Conservation (phyloP, 1,140 invertebrate species). For the Phenacoccus solenopsis region DNA sequence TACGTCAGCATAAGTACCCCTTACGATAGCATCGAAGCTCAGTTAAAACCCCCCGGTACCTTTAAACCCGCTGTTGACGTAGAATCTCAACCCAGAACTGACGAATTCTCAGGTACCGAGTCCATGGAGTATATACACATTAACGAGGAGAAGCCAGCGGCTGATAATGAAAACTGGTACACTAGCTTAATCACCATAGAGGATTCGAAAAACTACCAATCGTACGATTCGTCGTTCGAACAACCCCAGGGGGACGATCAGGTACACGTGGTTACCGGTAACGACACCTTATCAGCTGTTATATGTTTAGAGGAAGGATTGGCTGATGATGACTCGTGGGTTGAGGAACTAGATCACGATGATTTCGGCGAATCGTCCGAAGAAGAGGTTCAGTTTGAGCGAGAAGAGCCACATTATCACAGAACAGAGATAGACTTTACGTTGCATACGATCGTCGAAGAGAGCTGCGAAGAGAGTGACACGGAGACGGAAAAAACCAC, state of each 20-base stretch:
- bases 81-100: slow-evolving; percentile 7
- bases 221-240: slow-evolving; percentile 27
- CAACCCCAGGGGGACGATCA: slow-evolving; percentile 27
- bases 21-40: slow-evolving; percentile 7
- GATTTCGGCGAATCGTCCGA: slow-evolving; percentile 43
- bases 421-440: slow-evolving; percentile 73
- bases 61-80: background rate
- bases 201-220: slow-evolving; percentile 43
- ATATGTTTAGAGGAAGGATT: slow-evolving; percentile 68
- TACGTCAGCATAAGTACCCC: background rate
- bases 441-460: slow-evolving; percentile 83
- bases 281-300: slow-evolving; percentile 49
- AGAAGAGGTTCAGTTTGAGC: slow-evolving; percentile 36
- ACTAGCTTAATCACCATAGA: slow-evolving; percentile 77
- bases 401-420: slow-evolving; percentile 70
- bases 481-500: slow-evolving; percentile 35
- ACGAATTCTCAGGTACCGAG: slow-evolving; percentile 30
- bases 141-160: slow-evolving; percentile 20
- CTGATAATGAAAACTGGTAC: slow-evolving; percentile 46
- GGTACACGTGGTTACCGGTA: slow-evolving; percentile 48
- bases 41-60: background rate
- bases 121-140: slow-evolving; percentile 29
- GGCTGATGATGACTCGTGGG: slow-evolving; percentile 76
- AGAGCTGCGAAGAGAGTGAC: slow-evolving; percentile 78
- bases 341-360: slow-evolving; percentile 64